Base-by-base conservation (phyloP, 2,888 invertebrate genomes). In the Eupithecia subumbrata region DNA sequence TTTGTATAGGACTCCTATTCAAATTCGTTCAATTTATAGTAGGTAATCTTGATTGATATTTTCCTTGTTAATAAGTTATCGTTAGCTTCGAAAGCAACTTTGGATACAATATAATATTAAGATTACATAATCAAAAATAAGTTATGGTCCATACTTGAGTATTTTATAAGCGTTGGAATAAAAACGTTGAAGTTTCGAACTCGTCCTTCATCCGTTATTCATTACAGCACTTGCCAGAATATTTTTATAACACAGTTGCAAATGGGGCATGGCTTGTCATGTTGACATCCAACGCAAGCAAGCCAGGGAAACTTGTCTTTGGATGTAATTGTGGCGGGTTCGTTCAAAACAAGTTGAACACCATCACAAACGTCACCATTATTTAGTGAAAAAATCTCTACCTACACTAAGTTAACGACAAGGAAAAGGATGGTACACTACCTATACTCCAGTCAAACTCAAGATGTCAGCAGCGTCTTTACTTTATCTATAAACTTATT, bases 181-280 rank as follows among this genome's bases (percentile, higher is more conserved):
- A n/a, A n/a, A n/a, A 34, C 34, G 34, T 18, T 34, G 18, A 5
- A 1, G 30, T 30, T 48, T 8, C 48, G 8, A 48, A 18, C 8
- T 16, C 48, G n/a, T n/a, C 48, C 8, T 2, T 48, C n/a, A 16
- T 48, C 12, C 40, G 3, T 40, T 12, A 40, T 40, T 5, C 14
- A 45, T 48, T 48, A 18, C 7, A 18, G 9, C 14, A 52, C 3
- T 22, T 60, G 14, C 60, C 14, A 25, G 5, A 5, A 25, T 25
- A 60, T 12, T 16, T 64, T 34, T 64, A 64, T 16, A 9, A 18
- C 3, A 22, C 22, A 9, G 52, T 64, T 64, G 64, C 9, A 34
- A 64, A 64, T 64, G 64, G 4, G 34, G 64, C 64, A 64, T 64
- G 34, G 64, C 34, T 16, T 64, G 34, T 64, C 34, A 60, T 60